Percentiles rank a stretch among this genome's conserved stretches.
phyloP scores from a whole-genome alignment of 2,113 vertebrate species.

The Sus scrofa region T2T-Sscrofa CM000824.6:106766501-106767000 shows the following conservation, averaged over 20 bases:
- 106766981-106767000: background rate
- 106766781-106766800: background rate
- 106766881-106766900: background rate
- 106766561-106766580: background rate
- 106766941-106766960: background rate
- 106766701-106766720: background rate
- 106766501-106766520: background rate
- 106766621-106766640: background rate
- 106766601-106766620: background rate
- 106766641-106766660: background rate
- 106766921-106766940: constrained; percentile 28
- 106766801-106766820: background rate
- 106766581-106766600: too few relatives aligned
- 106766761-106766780: background rate
- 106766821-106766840: background rate
- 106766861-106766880: background rate
- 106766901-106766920: constrained; percentile 21
- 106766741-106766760: background rate
- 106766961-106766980: background rate
- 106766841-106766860: background rate
- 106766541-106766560: background rate
- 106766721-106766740: background rate
- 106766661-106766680: background rate
- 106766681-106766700: background rate
- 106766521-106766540: background rate